Conservation (phyloP, 2,888 invertebrate genomes). For the Leucania comma region DNA sequence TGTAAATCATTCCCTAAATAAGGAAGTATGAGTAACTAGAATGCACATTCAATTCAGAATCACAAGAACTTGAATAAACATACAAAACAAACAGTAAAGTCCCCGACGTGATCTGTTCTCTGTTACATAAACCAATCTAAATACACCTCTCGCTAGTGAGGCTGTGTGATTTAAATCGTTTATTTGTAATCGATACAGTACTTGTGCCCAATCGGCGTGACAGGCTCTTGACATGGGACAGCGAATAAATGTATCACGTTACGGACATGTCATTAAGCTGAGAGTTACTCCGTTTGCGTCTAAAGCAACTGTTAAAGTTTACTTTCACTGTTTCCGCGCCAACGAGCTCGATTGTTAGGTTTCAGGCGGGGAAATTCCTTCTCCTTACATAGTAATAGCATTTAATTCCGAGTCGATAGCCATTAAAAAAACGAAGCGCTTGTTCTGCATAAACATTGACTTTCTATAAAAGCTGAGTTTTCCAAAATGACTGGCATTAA, state of each 20-base stretch:
- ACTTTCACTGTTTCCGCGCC: slow-evolving; percentile 67
- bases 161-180: slow-evolving; percentile 54
- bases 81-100: slow-evolving; percentile 37
- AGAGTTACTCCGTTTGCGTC: slow-evolving; percentile 49
- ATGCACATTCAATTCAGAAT: slow-evolving; percentile 24
- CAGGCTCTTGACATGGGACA: slow-evolving; percentile 59
- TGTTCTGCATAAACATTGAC: slow-evolving; percentile 22
- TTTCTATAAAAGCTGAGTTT: slow-evolving; percentile 31
- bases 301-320: slow-evolving; percentile 45
- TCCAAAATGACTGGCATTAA: slow-evolving; percentile 35
- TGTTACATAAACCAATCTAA: slow-evolving; percentile 56
- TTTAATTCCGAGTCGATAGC: slow-evolving; percentile 23
- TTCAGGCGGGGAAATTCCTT: slow-evolving; percentile 56
- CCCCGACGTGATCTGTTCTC: slow-evolving; percentile 43
- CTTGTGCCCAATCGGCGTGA: slow-evolving; percentile 60
- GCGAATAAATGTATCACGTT: slow-evolving; percentile 67
- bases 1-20: slow-evolving; percentile 29
- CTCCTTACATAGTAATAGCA: slow-evolving; percentile 30
- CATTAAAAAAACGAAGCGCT: slow-evolving; percentile 6
- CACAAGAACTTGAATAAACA: slow-evolving; percentile 9
- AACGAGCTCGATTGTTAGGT: slow-evolving; percentile 56
- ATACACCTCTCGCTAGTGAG: slow-evolving; percentile 43
- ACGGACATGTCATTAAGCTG: slow-evolving; percentile 64
- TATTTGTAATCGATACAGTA: slow-evolving; percentile 63
- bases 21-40: slow-evolving; percentile 25